Conservation (phyloP, 1,140 invertebrate species). For the Telenomus remus region DNA sequence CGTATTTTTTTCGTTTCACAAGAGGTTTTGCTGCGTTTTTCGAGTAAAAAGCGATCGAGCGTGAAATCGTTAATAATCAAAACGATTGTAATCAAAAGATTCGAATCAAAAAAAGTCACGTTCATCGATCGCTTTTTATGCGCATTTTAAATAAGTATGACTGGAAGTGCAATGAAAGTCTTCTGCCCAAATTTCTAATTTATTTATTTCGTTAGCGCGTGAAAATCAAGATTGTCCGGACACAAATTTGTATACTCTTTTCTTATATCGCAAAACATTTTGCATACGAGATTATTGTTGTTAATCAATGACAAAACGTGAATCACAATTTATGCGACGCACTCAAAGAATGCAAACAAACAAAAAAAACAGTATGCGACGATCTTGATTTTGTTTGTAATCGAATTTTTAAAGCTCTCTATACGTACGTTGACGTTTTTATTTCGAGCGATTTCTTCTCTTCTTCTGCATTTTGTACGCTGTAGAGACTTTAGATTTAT, state of each 20-base stretch:
- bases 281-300: too few species aligned
- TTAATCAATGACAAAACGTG: too few species aligned
- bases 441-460: constrained; percentile 36
- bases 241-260: constrained; percentile 17
- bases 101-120: constrained; percentile 27
- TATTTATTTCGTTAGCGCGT: constrained; percentile 42
- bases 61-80: constrained; percentile 28
- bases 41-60: constrained; percentile 53
- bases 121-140: constrained; percentile 45
- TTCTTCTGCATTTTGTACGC: constrained; percentile 49
- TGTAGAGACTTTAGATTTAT: constrained; percentile 57
- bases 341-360: too few species aligned
- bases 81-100: constrained; percentile 39
- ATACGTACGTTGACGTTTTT: constrained; percentile 36
- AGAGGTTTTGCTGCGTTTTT: constrained; percentile 51
- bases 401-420: constrained; percentile 50
- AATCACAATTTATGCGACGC: too few species aligned
- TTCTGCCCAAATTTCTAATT: constrained; percentile 53
- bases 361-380: constrained; percentile 20
- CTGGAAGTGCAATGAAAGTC: constrained; percentile 58
- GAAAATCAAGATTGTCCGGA: constrained; percentile 40
- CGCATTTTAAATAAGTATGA: constrained; percentile 47
- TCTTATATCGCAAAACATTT: constrained; percentile 14
- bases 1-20: constrained; percentile 3
- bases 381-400: constrained; percentile 44